Base-by-base conservation (phyloP, 2,888 invertebrate species). In the Eupeodes latifasciatus region DNA sequence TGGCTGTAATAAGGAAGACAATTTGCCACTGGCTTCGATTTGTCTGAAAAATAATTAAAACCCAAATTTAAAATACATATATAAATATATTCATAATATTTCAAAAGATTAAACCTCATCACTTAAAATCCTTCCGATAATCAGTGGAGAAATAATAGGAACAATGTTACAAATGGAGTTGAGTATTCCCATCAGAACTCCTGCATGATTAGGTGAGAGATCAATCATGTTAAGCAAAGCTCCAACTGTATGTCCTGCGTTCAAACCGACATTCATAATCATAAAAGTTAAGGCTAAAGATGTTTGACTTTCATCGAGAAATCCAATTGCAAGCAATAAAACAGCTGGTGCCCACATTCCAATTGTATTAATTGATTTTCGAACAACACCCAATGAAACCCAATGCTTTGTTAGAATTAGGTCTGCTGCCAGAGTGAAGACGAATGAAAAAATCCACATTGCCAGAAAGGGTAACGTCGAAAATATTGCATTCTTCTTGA, bases 1-100 rank as follows among this genome's bases (percentile, higher is more conserved):
- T 94, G 0, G 96, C 95, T 0, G 96, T 95, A 12, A 96, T 93
- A 91, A 95, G 95, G 93, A 96, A 97, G 44, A 96, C 95, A 78
- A 94, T 94, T 75, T 95, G 94, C 97, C 97, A 97, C 91, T 96
- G 95, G 5, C 91, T 84, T 3, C 94, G 94, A 85, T 95, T 93
- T n/a, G 93, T 93, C 96, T 96, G 93, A 36, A 67, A 92, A 55
- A 34, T 4, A 36, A 59, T 3, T 40, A 1, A 9, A 14, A 57
- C 7, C 16, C 19, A 10, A 27, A 27, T 16, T 49, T 94, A 47
- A 0, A 2, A 11, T 61, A 19, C 16, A 0, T 1, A 19, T n/a
- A 0, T 27, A 90, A 93, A 6, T 7, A 67, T 12, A 49, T 3
- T 47, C 27, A 19, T 40, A 16, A 6, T 16, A 40, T 0, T 62